Evolutionary conservation across 2,797 vertebrate genomes (phyloP).

Genomic region (Alosa sapidissima): DNA sequence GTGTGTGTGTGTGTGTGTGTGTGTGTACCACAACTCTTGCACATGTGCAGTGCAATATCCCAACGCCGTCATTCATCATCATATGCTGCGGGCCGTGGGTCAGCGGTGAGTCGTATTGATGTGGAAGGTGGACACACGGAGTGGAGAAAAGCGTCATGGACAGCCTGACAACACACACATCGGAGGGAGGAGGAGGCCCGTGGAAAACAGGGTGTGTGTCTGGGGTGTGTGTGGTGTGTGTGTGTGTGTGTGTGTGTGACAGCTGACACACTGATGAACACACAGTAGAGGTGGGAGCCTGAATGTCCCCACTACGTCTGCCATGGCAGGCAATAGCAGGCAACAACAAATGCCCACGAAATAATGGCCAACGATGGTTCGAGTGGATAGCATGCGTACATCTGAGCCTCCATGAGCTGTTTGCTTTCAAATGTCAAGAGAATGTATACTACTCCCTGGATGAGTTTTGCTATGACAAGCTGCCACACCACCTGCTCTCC

Average conservation of each 20-base stretch:
- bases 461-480: too few relatives aligned
- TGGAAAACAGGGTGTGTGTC: neutral
- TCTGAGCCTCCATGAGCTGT: neutral
- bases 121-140: neutral
- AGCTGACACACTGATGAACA: neutral
- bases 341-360: neutral
- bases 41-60: neutral
- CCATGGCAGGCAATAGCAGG: neutral
- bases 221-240: too few relatives aligned
- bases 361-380: neutral
- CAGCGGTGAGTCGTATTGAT: neutral
- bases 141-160: neutral
- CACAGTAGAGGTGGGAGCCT: neutral
- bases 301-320: neutral
- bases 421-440: neutral
- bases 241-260: neutral
- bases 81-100: neutral
- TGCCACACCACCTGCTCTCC: too few relatives aligned
- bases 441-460: neutral
- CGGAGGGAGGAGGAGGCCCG: neutral
- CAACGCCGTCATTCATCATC: conserved; percentile 7
- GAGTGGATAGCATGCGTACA: neutral
- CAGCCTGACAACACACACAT: neutral
- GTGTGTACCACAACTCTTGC: neutral
- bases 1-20: neutral